Evolutionary conservation across 2,113 vertebrate species (phyloP), one percentile per base, ranked within the genome.

Genomic region (Pongo abelii): DNA sequence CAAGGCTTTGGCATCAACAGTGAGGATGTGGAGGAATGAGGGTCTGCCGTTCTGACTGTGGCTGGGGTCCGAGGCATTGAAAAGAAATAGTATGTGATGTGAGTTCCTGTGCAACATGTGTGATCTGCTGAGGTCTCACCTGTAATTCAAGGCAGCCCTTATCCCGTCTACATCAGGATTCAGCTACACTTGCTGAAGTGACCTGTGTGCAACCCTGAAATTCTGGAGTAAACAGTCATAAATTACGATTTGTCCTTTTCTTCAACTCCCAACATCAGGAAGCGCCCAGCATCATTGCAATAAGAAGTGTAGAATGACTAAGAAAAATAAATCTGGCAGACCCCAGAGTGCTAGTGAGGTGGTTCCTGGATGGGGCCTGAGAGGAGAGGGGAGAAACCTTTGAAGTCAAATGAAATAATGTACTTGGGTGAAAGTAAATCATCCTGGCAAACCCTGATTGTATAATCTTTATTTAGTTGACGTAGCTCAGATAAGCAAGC

Each of bases 371-470:
- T 89, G 93, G 84, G 23, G 69, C 67, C 10, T 43, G 32, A 25
- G 32, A 72, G 30, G 27, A 32, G 5, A 67, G 16, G 46, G 43
- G n/a, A 46, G 84, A 87, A 38, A 23, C 3, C 69, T 89, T 95
- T 97, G 96, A 96, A 92, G 84, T 89, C 91, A 89, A 74, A 64
- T 81, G 93, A 94, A 67, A 84, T 96, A 70, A 79, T 85, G 91
- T 67, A 79, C 67, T 93, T 69, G 74, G 91, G 79, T 85, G 48
- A 78, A 61, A 84, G 81, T 85, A 67, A 80, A 30, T 38, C 48
- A 67, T 35, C 72, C 22, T 20, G 11, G 80, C 22, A 18, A 81
- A 84, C 57, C 52, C 20, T 10, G 64, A 52, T 95, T 81, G 50
- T n/a, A 20, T 90, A 30, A 95, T 90, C 91, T 92, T 81, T 75